Conservation (phyloP, 2,113 vertebrate genomes). For the Melanocharis versteri region DNA sequence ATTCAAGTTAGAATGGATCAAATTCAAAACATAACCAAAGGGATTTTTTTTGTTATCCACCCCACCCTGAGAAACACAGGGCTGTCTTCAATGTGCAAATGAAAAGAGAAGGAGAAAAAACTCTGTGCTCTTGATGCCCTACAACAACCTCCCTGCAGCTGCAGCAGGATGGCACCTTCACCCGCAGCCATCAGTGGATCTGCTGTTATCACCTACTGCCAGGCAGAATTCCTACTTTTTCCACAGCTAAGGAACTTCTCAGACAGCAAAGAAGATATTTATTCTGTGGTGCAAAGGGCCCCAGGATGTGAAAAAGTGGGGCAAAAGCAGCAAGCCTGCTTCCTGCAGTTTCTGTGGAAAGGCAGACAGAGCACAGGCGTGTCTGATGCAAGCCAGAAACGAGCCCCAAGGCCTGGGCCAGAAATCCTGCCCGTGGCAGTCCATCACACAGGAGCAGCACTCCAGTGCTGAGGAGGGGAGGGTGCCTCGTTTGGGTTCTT, state of each 20-base stretch:
- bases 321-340: neutral
- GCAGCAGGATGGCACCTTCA: neutral
- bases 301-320: neutral
- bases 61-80: neutral
- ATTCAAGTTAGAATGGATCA: slow-evolving; percentile 6
- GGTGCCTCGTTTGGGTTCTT: neutral
- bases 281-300: neutral
- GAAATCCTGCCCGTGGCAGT: neutral
- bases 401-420: neutral
- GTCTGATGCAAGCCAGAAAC: neutral
- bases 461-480: neutral
- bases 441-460: neutral
- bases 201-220: neutral
- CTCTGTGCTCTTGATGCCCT: neutral
- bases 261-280: neutral
- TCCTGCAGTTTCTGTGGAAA: neutral
- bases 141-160: neutral
- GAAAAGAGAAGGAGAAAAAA: neutral
- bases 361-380: neutral
- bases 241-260: neutral
- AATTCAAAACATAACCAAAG: neutral
- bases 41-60: neutral
- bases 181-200: neutral
- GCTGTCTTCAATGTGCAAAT: neutral
- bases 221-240: neutral